Evolutionary conservation across 2,113 vertebrate genomes (phyloP).

Genomic region (Phalacrocorax aristotelis): DNA sequence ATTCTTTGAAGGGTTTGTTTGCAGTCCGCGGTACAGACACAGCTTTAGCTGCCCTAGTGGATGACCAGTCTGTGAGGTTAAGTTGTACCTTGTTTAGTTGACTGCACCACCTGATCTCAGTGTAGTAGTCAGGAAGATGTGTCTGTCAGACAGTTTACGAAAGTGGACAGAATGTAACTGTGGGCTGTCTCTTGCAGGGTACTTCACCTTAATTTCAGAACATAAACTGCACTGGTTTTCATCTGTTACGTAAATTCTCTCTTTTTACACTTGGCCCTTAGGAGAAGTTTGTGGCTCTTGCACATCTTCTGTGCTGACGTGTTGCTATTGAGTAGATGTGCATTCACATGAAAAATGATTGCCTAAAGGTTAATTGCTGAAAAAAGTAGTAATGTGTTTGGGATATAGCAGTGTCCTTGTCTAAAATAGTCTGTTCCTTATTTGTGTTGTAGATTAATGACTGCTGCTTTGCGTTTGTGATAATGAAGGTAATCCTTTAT

Average conservation of each 20-base stretch:
- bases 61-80: background rate
- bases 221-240: background rate
- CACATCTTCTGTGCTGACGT: accelerated
- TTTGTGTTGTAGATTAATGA: background rate
- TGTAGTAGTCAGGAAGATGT: background rate
- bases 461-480: background rate
- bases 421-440: background rate
- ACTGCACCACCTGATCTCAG: accelerated
- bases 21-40: accelerated
- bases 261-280: background rate
- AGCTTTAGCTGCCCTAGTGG: background rate
- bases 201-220: background rate
- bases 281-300: accelerated
- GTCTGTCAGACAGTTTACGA: background rate
- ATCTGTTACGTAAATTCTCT: background rate
- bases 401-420: background rate
- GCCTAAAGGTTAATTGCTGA: background rate
- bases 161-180: background rate
- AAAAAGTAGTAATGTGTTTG: background rate
- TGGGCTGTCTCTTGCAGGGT: background rate
- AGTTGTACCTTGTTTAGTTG: background rate
- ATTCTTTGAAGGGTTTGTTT: background rate
- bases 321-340: background rate
- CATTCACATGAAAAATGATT: background rate
- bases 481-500: background rate